Conservation (phyloP, 2,797 vertebrate genomes). For the Pseudochirops cupreus region DNA sequence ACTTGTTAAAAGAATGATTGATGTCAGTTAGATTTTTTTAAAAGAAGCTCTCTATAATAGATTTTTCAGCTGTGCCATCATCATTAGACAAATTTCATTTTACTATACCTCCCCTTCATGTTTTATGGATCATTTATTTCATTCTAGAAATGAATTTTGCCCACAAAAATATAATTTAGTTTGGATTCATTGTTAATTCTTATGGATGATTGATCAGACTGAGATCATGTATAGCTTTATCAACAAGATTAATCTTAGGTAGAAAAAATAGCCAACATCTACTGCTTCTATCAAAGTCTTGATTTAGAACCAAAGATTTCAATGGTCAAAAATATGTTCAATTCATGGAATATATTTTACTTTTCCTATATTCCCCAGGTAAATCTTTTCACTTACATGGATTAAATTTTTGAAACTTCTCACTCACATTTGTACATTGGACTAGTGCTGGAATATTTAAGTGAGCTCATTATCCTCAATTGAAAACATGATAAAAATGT, state of each 20-base stretch:
- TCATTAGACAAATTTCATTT: background rate
- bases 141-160: background rate
- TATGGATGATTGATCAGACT: background rate
- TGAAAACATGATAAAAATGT: background rate
- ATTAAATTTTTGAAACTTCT: background rate
- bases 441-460: background rate
- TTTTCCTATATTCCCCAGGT: background rate
- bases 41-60: conserved; percentile 46
- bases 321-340: background rate
- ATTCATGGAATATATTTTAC: background rate
- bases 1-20: conserved; percentile 67
- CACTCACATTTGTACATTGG: background rate
- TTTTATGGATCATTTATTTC: background rate
- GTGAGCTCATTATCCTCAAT: background rate
- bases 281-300: background rate
- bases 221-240: background rate
- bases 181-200: background rate
- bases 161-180: background rate
- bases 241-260: background rate
- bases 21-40: conserved; percentile 47
- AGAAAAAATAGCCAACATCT: background rate
- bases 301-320: background rate
- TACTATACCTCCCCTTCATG: background rate
- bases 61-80: background rate
- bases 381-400: background rate